Evolutionary conservation across 2,797 vertebrate genomes (phyloP).

Genomic region (Remorina albescens): DNA sequence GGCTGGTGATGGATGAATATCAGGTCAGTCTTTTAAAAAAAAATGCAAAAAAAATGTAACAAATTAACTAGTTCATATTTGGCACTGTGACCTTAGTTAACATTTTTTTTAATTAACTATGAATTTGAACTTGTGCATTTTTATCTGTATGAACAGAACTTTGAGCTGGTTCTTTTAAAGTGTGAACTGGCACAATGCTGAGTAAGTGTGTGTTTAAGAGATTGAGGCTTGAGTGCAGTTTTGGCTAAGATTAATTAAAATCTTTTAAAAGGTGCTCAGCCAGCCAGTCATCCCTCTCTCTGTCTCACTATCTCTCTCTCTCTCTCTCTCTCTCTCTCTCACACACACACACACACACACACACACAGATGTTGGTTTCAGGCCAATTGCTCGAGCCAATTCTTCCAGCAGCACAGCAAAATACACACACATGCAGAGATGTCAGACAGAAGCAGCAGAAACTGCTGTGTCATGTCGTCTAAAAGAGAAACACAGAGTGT

Average conservation of each 20-base stretch:
- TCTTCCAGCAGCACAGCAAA: conserved; percentile 5
- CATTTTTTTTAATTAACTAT: no score
- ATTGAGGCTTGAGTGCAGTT: background rate
- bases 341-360: conserved; percentile 10
- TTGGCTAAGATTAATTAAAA: conserved; percentile 34
- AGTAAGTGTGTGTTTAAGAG: conserved; percentile 4
- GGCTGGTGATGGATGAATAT: no score
- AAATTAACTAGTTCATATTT: no score
- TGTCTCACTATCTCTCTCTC: background rate
- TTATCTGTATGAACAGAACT: no score
- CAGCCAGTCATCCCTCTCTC: conserved; percentile 3
- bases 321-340: background rate
- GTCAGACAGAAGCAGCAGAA: conserved; percentile 9
- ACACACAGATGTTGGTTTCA: conserved; percentile 6
- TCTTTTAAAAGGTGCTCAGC: conserved; percentile 25
- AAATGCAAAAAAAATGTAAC: no score
- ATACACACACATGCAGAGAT: background rate
- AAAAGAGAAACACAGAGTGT: background rate
- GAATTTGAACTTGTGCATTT: no score
- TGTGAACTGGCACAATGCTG: no score
- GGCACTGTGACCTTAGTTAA: no score
- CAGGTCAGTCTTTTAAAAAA: no score
- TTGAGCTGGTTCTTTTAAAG: no score
- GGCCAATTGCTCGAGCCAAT: conserved; percentile 12
- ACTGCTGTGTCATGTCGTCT: conserved; percentile 17